Conservation (phyloP, 2,113 vertebrate genomes). For the Centropus bengalensis region DNA sequence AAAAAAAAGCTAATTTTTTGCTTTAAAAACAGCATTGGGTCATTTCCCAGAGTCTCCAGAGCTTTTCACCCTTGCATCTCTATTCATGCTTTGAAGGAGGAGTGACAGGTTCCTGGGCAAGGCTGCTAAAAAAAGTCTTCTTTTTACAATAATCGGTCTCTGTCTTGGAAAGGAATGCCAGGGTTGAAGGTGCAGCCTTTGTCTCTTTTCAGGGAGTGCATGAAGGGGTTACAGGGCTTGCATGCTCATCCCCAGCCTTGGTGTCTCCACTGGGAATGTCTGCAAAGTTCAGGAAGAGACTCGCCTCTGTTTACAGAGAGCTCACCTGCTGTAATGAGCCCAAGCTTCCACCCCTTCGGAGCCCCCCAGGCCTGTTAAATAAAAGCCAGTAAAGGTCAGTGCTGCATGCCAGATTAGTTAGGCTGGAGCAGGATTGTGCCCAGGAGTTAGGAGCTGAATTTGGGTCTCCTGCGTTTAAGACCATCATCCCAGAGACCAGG, state of each 20-base stretch:
- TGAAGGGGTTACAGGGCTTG: slow-evolving; percentile 32
- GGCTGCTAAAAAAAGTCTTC: too few relatives aligned
- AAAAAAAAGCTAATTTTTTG: not conserved
- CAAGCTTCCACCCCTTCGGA: not conserved
- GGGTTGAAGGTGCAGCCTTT: not conserved
- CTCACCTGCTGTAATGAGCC: not conserved
- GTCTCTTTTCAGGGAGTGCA: not conserved
- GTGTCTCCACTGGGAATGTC: not conserved
- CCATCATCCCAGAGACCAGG: not conserved
- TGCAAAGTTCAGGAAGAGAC: slow-evolving; percentile 62
- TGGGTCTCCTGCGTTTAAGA: not conserved
- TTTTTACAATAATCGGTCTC: fast-evolving
- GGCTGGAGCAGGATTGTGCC: not conserved
- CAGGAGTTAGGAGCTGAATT: not conserved
- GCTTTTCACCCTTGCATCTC: not conserved
- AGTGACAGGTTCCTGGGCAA: too few relatives aligned
- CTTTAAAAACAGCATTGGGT: not conserved
- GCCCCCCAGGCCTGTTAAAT: not conserved
- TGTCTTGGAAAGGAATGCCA: fast-evolving
- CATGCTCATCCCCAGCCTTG: not conserved
- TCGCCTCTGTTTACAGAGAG: not conserved
- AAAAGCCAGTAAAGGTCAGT: slow-evolving; percentile 50
- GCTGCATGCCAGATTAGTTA: slow-evolving; percentile 17
- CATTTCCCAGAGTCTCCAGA: not conserved
- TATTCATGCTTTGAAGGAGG: not conserved